These are phyloP conservation scores for Carabus problematicus DNA, from an alignment of 2,888 invertebrate species.

Conservation along the genomic window DNA sequence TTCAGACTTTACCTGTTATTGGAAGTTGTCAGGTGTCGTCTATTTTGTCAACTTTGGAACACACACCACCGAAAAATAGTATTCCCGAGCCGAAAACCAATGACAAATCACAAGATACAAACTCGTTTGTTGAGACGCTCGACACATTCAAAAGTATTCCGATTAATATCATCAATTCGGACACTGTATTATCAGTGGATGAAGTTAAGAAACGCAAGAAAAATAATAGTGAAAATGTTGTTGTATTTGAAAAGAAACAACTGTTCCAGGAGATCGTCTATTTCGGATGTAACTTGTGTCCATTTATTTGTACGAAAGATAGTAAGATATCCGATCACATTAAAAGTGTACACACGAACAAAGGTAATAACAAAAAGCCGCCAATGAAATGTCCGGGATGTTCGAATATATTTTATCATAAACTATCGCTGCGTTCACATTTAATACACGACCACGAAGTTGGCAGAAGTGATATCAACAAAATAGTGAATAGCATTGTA, in stretches of 20 bases:
- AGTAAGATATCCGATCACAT: slow-evolving; percentile 56
- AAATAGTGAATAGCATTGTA: slow-evolving; percentile 65
- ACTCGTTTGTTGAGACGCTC: background rate
- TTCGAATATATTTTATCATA: slow-evolving; percentile 68
- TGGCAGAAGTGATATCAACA: slow-evolving; percentile 66
- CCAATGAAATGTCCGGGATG: slow-evolving; percentile 73
- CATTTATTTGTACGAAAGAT: slow-evolving; percentile 56
- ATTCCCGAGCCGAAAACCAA: background rate
- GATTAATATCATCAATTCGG: slow-evolving; percentile 35
- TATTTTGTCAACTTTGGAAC: slow-evolving; percentile 54
- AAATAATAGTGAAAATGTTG: slow-evolving; percentile 44
- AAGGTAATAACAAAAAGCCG: slow-evolving; percentile 63
- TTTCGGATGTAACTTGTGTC: slow-evolving; percentile 57
- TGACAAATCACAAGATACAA: slow-evolving; percentile 7
- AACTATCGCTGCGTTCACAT: slow-evolving; percentile 69
- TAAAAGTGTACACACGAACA: slow-evolving; percentile 60
- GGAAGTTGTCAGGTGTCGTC: slow-evolving; percentile 55
- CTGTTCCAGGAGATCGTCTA: slow-evolving; percentile 53
- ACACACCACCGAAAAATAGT: slow-evolving; percentile 46
- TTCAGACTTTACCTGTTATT: slow-evolving; percentile 55
- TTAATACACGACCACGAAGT: slow-evolving; percentile 74
- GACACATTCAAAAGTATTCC: slow-evolving; percentile 40
- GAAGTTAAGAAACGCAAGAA: slow-evolving; percentile 41
- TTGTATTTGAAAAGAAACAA: slow-evolving; percentile 35
- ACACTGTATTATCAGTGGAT: slow-evolving; percentile 32